Evolutionary conservation across 1,140 invertebrate species (phyloP), one percentile per base, ranked within the genome.

Genomic region (Apocrypta bakeri): DNA sequence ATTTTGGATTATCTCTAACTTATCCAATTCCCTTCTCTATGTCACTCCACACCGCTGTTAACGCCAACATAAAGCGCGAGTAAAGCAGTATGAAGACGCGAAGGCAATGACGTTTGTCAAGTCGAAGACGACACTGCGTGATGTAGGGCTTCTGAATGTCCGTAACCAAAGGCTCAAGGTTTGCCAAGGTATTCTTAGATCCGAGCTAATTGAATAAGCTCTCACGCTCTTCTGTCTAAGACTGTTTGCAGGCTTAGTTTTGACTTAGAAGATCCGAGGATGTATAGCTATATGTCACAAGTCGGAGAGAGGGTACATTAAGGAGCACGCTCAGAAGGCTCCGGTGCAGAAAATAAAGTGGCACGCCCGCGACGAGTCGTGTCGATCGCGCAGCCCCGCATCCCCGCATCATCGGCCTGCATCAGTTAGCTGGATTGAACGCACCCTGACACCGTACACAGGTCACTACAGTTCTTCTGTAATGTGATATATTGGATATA

Each of bases 161-260:
- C 17, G 21, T 63, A 73, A 56, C 2, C 25, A 31, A 74, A 56
- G 14, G 29, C 82, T 89, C 85, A 90, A 90, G 86, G 87, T 90
- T 87, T 87, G 85, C 87, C 88, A 90, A 90, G 90, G 89, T 90
- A 89, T 91, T 92, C 91, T 72, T 78, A 85, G 91, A 92, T 91
- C 90, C 87, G 84, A 82, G 80, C 73, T 90, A 91, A 91, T 88
- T 88, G 85, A 91, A 91, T 92, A 90, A 89, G 40, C 0, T 68
- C 72, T 77, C 48, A 21, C 48, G 21, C 48, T 21, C 48, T 56
- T 80, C 75, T 85, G 85, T 86, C 90, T 92, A 92, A 91, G 90
- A 89, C 88, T 90, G 88, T 91, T 92, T 91, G 86, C 64, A 86
- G 90, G 89, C 88, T 92, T 92, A 86, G 81, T 86, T 83, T 33